Percentiles rank a stretch among this genome's conserved stretches.
phyloP scores from a whole-genome alignment of 2,113 vertebrate genomes.

The Thalassoma bifasciatum region DNA sequence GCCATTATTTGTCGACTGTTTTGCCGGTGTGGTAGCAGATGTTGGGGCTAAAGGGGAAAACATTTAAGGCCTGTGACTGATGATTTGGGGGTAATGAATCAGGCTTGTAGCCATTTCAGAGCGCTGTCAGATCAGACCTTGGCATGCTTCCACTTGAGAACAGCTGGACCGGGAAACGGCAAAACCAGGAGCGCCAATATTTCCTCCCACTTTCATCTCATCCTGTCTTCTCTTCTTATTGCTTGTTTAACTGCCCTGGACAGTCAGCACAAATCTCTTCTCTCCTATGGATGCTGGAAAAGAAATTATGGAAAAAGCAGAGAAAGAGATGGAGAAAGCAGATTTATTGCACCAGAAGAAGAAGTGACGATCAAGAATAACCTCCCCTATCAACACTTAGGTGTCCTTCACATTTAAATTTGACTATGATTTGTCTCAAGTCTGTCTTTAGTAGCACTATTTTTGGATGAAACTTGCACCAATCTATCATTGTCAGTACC shows the following conservation, averaged over 20 bases:
- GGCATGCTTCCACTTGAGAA: conserved; percentile 71
- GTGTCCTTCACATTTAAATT: conserved; percentile 3
- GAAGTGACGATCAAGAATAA: conserved; percentile 19
- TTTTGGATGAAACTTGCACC: conserved; percentile 21
- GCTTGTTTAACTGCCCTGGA: conserved; percentile 48
- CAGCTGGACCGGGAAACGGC: conserved; percentile 73
- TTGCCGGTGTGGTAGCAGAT: conserved; percentile 86
- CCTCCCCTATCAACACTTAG: conserved; percentile 31
- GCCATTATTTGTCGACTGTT: conserved; percentile 78
- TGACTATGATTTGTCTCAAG: background rate
- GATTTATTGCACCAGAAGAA: conserved; percentile 51
- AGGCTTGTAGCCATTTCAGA: conserved; percentile 82
- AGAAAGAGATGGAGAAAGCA: conserved; percentile 35
- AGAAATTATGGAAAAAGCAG: conserved; percentile 59
- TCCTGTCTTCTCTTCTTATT: conserved; percentile 44
- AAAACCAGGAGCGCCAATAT: conserved; percentile 73
- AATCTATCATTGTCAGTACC: background rate
- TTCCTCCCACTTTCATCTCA: conserved; percentile 57
- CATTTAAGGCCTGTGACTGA: conserved; percentile 86
- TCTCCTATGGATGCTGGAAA: conserved; percentile 62
- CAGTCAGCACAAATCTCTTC: conserved; percentile 47
- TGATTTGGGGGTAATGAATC: conserved; percentile 84
- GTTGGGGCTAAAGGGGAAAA: conserved; percentile 89
- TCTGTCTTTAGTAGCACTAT: conserved; percentile 12
- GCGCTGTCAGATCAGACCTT: conserved; percentile 74